A percentile compares a stretch with the other conserved stretches of the same genome.
These are phyloP conservation scores for Ammospiza nelsoni DNA, from an alignment of 2,113 vertebrate species.

Conservation along the genomic window DNA sequence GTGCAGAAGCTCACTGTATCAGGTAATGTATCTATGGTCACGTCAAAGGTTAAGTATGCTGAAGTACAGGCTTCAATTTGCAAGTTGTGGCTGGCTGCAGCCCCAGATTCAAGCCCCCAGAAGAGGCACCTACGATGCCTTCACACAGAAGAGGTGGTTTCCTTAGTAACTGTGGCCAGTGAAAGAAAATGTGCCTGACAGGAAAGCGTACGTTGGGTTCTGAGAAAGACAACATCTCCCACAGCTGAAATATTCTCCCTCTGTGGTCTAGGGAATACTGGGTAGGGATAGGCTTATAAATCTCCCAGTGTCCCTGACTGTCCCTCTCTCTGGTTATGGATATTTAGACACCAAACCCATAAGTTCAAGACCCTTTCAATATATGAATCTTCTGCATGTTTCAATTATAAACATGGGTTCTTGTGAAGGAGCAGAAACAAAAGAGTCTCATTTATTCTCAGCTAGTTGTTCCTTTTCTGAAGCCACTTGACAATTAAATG, in stretches of 20 bases:
- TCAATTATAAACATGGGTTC: not conserved
- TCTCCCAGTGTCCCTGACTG: not conserved
- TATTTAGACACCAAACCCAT: not conserved
- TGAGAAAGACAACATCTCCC: not conserved
- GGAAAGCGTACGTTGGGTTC: not conserved
- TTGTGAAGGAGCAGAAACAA: conserved; percentile 4
- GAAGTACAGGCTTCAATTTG: not conserved
- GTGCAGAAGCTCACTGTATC: rapidly evolving
- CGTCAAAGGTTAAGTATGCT: conserved; percentile 41
- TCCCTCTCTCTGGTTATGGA: too few relatives aligned
- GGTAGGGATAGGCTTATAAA: rapidly evolving
- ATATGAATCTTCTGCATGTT: not conserved
- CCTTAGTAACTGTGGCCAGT: conserved; percentile 63
- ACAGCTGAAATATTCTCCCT: not conserved
- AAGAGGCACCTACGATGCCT: conserved; percentile 5
- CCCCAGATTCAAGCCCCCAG: conserved; percentile 32
- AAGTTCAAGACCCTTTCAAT: not conserved
- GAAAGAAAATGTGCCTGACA: conserved; percentile 55
- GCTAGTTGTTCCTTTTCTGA: not conserved
- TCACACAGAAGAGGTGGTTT: conserved; percentile 59
- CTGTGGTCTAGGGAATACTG: not conserved
- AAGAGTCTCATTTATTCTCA: not conserved
- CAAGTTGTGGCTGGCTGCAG: conserved; percentile 34
- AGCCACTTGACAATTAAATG: conserved; percentile 51
- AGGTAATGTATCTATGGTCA: not conserved